Percentiles rank a stretch among this genome's conserved stretches.
Evolutionary conservation across 1,140 invertebrate species (phyloP).

Genomic region (Philotrypesis tridentata): DNA sequence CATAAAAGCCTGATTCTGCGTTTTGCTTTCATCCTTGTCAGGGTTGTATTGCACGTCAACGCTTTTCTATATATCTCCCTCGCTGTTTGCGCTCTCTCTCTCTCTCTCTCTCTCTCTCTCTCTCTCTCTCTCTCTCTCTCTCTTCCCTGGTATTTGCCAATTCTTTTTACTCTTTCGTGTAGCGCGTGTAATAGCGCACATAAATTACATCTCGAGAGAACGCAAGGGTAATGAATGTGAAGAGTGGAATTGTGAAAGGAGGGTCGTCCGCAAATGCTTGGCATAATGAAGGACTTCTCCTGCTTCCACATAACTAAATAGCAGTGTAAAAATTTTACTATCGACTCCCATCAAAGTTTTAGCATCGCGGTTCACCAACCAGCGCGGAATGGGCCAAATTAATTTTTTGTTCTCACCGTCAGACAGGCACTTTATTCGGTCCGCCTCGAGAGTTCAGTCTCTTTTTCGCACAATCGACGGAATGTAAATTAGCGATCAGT

Average conservation of each 20-base stretch:
- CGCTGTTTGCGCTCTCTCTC: not conserved
- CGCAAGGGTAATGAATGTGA: constrained; percentile 17
- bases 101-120: not conserved
- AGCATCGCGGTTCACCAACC: not conserved
- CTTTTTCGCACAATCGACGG: not conserved
- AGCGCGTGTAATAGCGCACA: not conserved
- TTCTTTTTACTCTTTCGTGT: not conserved
- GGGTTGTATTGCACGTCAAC: constrained; percentile 6
- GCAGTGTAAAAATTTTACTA: constrained; percentile 27
- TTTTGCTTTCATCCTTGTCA: constrained; percentile 13
- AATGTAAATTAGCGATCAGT: not conserved
- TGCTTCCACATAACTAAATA: not conserved
- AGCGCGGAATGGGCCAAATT: constrained; percentile 3
- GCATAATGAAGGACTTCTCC: constrained; percentile 20
- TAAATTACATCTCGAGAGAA: not conserved
- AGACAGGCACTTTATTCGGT: not conserved
- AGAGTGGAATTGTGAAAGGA: not conserved
- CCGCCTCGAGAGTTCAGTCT: not conserved
- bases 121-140: not conserved
- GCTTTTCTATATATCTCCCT: constrained; percentile 6
- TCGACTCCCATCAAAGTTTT: constrained; percentile 24
- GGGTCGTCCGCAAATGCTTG: not conserved
- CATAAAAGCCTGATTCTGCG: constrained; percentile 34
- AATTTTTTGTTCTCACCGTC: constrained; percentile 9
- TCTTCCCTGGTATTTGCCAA: not conserved